phyloP scores from a whole-genome alignment of 2,888 invertebrate genomes.

The Callosobruchus maculatus region DNA sequence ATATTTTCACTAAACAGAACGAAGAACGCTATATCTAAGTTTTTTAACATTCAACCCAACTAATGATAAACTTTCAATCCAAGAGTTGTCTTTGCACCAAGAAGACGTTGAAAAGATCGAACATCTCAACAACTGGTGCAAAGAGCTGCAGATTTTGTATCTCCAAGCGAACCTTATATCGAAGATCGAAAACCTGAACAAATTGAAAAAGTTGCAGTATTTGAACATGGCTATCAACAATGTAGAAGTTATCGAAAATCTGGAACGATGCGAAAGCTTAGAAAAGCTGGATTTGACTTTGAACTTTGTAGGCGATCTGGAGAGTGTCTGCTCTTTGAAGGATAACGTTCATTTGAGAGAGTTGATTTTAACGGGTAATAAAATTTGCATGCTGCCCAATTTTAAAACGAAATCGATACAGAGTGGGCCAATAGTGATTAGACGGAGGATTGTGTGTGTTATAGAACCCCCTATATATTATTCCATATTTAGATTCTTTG shows the following conservation, averaged over 20 bases:
- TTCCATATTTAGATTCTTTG: no score
- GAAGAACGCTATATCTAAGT: no score
- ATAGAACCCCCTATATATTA: no score
- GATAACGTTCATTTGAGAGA: conserved; percentile 64
- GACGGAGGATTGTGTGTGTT: no score
- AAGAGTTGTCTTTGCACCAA: conserved; percentile 91
- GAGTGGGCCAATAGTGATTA: no score
- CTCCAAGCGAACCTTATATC: conserved; percentile 88
- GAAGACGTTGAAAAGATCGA: conserved; percentile 92
- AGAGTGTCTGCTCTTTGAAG: conserved; percentile 66
- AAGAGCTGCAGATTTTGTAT: conserved; percentile 81
- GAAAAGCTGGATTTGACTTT: conserved; percentile 88
- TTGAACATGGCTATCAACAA: conserved; percentile 89
- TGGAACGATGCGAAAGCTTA: conserved; percentile 85
- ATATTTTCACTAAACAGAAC: no score
- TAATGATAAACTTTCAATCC: conserved; percentile 53
- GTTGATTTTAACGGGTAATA: conserved; percentile 65
- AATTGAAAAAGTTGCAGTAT: conserved; percentile 81
- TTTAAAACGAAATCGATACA: no score
- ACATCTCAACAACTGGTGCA: conserved; percentile 83
- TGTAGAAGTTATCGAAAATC: conserved; percentile 84
- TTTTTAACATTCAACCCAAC: no score
- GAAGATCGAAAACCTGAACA: conserved; percentile 87
- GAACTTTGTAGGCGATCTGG: conserved; percentile 88
- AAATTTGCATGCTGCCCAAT: no score